Evolutionary conservation across 2,113 vertebrate genomes (phyloP).

Genomic region (Ptyas mucosa): DNA sequence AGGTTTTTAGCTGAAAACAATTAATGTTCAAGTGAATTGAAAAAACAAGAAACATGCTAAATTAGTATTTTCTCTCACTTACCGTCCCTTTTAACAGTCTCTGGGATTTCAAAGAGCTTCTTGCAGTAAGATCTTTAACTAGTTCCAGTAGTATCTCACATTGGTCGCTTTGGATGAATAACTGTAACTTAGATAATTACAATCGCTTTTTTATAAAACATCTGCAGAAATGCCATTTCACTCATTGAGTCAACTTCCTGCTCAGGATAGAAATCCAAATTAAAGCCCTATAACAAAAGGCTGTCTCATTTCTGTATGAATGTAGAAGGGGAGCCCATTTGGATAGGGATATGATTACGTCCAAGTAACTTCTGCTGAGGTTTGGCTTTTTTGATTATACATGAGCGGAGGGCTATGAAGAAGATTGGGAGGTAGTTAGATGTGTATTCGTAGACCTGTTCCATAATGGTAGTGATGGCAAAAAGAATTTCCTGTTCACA

Average conservation of each 20-base stretch:
- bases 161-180: background rate
- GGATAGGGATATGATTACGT: too few species aligned
- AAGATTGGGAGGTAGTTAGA: too few species aligned
- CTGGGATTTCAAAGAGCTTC: background rate
- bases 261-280: background rate
- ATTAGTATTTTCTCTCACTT: constrained; percentile 23
- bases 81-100: background rate
- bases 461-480: too few species aligned
- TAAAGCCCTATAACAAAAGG: background rate
- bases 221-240: background rate
- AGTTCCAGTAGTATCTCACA: background rate
- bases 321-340: too few species aligned
- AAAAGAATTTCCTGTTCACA: too few species aligned
- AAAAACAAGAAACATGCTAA: constrained; percentile 32
- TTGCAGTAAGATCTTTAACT: constrained; percentile 18
- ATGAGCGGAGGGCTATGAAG: too few species aligned
- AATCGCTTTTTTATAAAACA: background rate
- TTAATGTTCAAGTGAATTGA: constrained; percentile 50
- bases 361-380: too few species aligned
- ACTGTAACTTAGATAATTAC: background rate
- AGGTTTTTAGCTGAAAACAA: constrained; percentile 49
- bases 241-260: background rate
- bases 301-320: background rate
- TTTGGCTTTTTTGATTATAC: too few species aligned
- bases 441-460: too few species aligned